Base-by-base conservation (phyloP, 2,113 vertebrate species). In the Lycocorax pyrrhopterus region DNA sequence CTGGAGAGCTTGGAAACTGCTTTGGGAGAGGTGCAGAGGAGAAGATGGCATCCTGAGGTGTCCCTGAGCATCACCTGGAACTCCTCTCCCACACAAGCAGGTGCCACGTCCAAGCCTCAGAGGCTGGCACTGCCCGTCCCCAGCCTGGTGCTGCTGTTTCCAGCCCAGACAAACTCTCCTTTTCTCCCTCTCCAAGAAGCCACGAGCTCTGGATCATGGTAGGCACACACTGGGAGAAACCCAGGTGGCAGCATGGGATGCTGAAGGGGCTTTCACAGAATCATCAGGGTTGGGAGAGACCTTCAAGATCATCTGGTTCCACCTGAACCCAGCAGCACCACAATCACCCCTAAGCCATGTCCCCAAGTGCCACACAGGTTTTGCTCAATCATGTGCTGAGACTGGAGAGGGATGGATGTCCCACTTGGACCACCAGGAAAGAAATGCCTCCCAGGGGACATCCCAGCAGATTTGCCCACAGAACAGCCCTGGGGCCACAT, bases 161-260 rank as follows among this genome's bases (percentile, higher is more conserved):
- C 6, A 75, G 75, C 56, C 22, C 25, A 23, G 26, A 47, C 6
- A 74, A 72, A 26, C 3, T 32, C 44, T 56, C 21, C 27, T 83
- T 9, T 43, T 20, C 22, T 67, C 47, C 7, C 25, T 43, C 47
- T 41, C 19, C 22, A 9, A 27, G 76, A 1, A 67, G 51, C 33
- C 71, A n/a, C 0, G 2, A 78, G 52, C 75, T 56, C 60, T 20
- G 41, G 30, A 62, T 5, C 0, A 0, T 0, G 7, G 44, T 15
- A 13, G 15, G 33, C 33, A 66, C 1, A 2, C 20, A 5, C 46
- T 17, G 41, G 11, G 26, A 74, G 41, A 78, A 78, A 35, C 3
- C 26, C 64, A 56, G 27, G 21, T 0, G 2, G 49, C 53, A 74
- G 27, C 4, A 0, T 0, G 7, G 35, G 79, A 12, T 44, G 52